phyloP scores from a whole-genome alignment of 1,140 invertebrate species.

The Drosophila guanche region DNA sequence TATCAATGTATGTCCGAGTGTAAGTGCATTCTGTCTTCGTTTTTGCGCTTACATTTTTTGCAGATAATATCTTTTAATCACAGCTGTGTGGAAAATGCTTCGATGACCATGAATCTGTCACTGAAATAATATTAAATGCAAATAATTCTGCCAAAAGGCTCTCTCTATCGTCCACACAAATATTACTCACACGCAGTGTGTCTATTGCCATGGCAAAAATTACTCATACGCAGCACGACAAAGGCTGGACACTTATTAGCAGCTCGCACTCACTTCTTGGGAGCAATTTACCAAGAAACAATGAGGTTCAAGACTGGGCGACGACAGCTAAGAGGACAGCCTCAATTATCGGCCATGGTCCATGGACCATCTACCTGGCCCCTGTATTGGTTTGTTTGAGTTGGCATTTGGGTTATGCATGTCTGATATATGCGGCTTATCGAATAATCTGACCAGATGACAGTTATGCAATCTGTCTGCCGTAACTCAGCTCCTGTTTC shows the following conservation, averaged over 20 bases:
- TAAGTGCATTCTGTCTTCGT: too few species aligned
- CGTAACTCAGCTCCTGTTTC: too few species aligned
- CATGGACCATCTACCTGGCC: too few species aligned
- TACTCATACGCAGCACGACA: not conserved
- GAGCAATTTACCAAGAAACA: too few species aligned
- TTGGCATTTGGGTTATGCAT: slow-evolving; percentile 21
- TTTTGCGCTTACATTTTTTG: too few species aligned
- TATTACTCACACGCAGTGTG: slow-evolving; percentile 40
- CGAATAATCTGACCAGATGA: slow-evolving; percentile 5
- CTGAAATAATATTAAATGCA: slow-evolving; percentile 5
- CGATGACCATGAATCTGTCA: not conserved
- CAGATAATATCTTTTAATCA: not conserved
- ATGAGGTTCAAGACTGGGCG: too few species aligned
- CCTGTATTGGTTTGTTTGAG: not conserved
- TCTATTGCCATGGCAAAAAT: not conserved
- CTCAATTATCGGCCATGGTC: too few species aligned
- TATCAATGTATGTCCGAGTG: too few species aligned
- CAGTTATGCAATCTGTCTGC: slow-evolving; percentile 5
- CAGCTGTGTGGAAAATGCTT: slow-evolving; percentile 7
- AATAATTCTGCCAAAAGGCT: too few species aligned
- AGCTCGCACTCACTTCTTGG: too few species aligned
- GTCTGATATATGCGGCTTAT: slow-evolving; percentile 11
- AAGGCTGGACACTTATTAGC: too few species aligned
- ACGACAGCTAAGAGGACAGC: too few species aligned
- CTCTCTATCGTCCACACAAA: not conserved